These are phyloP conservation scores for Brachyalestes nurse DNA, from an alignment of 2,797 vertebrate species.

Conservation along the genomic window DNA sequence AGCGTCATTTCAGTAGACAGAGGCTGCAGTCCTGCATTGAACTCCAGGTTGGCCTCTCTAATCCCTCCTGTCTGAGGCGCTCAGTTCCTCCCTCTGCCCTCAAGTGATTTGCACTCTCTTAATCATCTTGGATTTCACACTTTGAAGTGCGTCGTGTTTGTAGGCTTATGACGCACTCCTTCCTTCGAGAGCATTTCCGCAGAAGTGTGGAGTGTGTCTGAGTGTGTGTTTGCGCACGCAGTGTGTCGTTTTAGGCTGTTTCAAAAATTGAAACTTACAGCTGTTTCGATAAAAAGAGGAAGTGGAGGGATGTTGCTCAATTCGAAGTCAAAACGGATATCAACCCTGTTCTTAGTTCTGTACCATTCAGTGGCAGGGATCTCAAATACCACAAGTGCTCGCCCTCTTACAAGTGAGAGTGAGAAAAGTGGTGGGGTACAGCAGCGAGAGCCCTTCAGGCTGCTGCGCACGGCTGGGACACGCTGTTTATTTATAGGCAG, in stretches of 20 bases:
- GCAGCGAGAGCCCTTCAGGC: constrained; percentile 26
- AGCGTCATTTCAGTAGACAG: not conserved
- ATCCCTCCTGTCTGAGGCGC: not conserved
- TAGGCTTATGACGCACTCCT: constrained; percentile 17
- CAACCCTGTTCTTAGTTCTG: not conserved
- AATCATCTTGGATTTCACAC: constrained; percentile 17
- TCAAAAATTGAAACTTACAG: not conserved
- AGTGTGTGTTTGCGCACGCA: not conserved
- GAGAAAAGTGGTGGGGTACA: constrained; percentile 28
- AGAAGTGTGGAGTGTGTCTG: constrained; percentile 8
- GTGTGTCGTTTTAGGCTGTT: not conserved
- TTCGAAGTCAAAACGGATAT: constrained; percentile 2
- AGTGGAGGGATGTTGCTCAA: constrained; percentile 2
- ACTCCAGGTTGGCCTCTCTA: not conserved
- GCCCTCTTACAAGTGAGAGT: constrained; percentile 6
- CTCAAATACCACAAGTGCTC: not conserved
- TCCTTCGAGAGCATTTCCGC: constrained; percentile 41
- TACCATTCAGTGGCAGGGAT: constrained; percentile 9
- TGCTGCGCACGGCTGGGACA: constrained; percentile 48
- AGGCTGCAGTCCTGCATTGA: not conserved
- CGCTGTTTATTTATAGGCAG: constrained; percentile 68
- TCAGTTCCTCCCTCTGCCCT: constrained; percentile 2
- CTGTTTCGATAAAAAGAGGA: constrained; percentile 10
- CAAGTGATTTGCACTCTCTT: constrained; percentile 3
- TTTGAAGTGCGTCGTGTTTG: constrained; percentile 31